Evolutionary conservation across 2,113 vertebrate genomes (phyloP), one percentile per base, ranked within the genome.

Genomic region (Ophthalmotilapia sp.): DNA sequence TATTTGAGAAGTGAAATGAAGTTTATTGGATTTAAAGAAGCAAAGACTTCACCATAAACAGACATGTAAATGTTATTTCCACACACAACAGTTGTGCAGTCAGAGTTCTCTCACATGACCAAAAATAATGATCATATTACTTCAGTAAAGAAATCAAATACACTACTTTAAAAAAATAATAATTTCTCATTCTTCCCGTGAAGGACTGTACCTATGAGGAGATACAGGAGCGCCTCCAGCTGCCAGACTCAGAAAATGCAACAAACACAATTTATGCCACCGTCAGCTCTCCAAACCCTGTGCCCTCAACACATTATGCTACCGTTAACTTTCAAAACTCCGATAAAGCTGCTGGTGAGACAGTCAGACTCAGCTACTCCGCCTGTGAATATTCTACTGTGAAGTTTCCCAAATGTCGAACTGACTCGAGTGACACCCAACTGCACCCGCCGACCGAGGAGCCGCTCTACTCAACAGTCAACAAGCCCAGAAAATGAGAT

Each of bases 151-250:
- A 65, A 65, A 65, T 36, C 60, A 65, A 65, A 36, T 19, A 62
- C 29, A 11, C 2, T 62, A 3, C 19, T 68, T 65, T 38, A 21
- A 13, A 0, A 65, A 38, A 33, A 19, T 0, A 36, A 19, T 5
- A 3, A 17, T 5, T 4, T 79, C 75, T 73, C 3, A 4, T 75
- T 60, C 9, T 84, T 77, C 10, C 2, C 2, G 26, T 21, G 29
- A 45, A 93, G 87, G 79, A 60, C 3, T 10, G 70, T 45, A 6
- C 70, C 23, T 92, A 90, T 47, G 89, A 93, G 11, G 81, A 93
- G 80, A 75, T 89, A 4, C n/a, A 15, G 29, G 2, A 87, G 33
- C 10, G 1, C 14, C 2, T 26, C 51, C 70, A 23, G 26, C 26
- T 3, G 3, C 29, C 80, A 17, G 11, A 81, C 29, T 36, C 83